These are phyloP conservation scores for Calyptommatus sinebrachiatus DNA, from an alignment of 2,113 vertebrate species.

Conservation along the genomic window DNA sequence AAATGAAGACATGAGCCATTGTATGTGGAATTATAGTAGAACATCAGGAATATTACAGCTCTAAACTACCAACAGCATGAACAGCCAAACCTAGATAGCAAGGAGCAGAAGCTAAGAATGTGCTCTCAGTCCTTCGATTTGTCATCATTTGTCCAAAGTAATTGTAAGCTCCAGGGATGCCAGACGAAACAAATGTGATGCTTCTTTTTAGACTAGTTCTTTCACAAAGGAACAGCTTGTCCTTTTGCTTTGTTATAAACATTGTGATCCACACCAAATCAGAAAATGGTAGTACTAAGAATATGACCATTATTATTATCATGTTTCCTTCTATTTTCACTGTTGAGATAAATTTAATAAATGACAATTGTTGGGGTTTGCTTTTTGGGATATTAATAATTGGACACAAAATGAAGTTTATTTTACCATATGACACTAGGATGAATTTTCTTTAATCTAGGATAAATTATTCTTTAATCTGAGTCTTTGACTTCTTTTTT, in stretches of 20 bases:
- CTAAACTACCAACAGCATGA: conserved; percentile 32
- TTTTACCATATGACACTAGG: too few relatives aligned
- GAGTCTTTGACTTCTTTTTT: too few relatives aligned
- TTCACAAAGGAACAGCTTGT: conserved; percentile 43
- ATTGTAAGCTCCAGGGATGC: conserved; percentile 41
- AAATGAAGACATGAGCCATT: neutral
- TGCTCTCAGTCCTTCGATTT: conserved; percentile 53
- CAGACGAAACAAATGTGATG: conserved; percentile 55
- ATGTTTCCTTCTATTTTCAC: neutral
- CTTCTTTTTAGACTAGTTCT: conserved; percentile 43
- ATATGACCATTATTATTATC: neutral
- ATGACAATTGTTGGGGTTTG: too few relatives aligned
- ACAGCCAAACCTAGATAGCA: conserved; percentile 20
- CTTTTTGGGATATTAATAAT: too few relatives aligned
- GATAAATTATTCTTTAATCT: too few relatives aligned
- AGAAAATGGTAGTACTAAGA: neutral
- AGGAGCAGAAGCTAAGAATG: conserved; percentile 40
- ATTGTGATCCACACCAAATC: conserved; percentile 17
- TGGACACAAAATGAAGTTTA: too few relatives aligned
- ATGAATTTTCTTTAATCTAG: too few relatives aligned
- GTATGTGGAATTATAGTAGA: conserved; percentile 30
- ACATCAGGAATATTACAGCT: conserved; percentile 30
- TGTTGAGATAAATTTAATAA: neutral
- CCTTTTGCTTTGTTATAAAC: conserved; percentile 51
- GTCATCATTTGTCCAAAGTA: conserved; percentile 58